Evolutionary conservation across 2,888 invertebrate genomes (phyloP).

Genomic region (Danaus chrysippus): DNA sequence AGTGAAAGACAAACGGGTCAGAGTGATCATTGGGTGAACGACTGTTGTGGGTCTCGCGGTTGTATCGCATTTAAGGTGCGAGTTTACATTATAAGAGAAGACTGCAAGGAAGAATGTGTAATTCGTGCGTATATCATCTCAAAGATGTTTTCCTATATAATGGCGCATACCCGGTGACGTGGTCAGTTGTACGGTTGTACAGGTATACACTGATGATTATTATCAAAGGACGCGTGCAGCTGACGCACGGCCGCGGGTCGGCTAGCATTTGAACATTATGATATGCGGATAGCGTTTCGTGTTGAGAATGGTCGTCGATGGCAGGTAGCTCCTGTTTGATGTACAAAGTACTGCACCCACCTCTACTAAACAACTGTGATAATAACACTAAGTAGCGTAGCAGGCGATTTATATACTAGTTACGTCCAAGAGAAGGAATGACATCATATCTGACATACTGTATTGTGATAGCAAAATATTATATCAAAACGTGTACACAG

Average conservation of each 20-base stretch:
- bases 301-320: constrained; percentile 63
- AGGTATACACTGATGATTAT: constrained; percentile 44
- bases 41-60: constrained; percentile 65
- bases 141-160: constrained; percentile 62
- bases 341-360: constrained; percentile 80
- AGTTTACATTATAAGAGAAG: constrained; percentile 74
- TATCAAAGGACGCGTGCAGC: constrained; percentile 34
- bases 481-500: constrained; percentile 56
- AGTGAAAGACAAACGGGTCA: constrained; percentile 49
- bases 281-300: constrained; percentile 52
- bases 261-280: constrained; percentile 48
- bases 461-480: constrained; percentile 70
- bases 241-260: constrained; percentile 50
- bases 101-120: constrained; percentile 72
- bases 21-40: constrained; percentile 62
- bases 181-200: constrained; percentile 45
- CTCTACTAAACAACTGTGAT: constrained; percentile 80
- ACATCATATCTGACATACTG: constrained; percentile 80
- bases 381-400: constrained; percentile 80
- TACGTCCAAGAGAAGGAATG: constrained; percentile 79
- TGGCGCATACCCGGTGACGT: constrained; percentile 48
- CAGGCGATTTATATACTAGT: constrained; percentile 79
- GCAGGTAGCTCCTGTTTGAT: constrained; percentile 74
- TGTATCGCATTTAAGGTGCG: constrained; percentile 48
- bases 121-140: constrained; percentile 67